phyloP scores from a whole-genome alignment of 2,797 vertebrate species.

The Pseudotriccus pelzelni region DNA sequence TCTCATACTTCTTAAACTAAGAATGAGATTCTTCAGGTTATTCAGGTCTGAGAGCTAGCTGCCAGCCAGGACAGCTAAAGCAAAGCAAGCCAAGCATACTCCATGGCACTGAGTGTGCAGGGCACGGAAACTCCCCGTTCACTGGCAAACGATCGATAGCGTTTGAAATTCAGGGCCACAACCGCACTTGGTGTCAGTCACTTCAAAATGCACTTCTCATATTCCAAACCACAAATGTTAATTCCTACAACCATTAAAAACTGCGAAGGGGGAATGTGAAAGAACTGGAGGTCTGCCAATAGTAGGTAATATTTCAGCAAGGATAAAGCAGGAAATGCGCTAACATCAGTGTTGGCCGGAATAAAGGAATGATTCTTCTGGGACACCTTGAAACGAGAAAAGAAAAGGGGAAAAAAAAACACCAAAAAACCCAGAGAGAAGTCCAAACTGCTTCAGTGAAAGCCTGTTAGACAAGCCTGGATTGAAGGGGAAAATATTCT shows the following conservation, averaged over 20 bases:
- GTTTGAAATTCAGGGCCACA: constrained; percentile 34
- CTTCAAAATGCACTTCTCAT: constrained; percentile 18
- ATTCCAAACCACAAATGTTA: constrained; percentile 20
- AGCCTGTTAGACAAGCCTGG: neutral
- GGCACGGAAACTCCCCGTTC: neutral
- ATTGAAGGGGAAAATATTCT: neutral
- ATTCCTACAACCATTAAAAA: constrained; percentile 6
- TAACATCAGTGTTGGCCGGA: neutral
- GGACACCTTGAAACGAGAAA: neutral
- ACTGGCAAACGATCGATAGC: neutral
- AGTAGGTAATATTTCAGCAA: constrained; percentile 21
- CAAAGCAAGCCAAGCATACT: neutral
- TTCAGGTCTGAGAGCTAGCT: neutral
- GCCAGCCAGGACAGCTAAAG: neutral
- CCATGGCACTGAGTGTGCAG: neutral
- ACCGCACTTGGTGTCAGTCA: neutral
- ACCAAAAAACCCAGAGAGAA: neutral
- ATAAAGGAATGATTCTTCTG: constrained; percentile 11
- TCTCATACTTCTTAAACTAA: neutral
- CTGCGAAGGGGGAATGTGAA: neutral
- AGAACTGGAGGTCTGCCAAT: constrained; percentile 41
- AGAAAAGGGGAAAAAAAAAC: neutral
- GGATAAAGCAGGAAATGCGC: neutral
- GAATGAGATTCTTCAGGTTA: neutral
- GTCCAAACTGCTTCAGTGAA: neutral